These are phyloP conservation scores for Dermolepida albohirtum DNA, from an alignment of 2,888 invertebrate species.

Conservation along the genomic window DNA sequence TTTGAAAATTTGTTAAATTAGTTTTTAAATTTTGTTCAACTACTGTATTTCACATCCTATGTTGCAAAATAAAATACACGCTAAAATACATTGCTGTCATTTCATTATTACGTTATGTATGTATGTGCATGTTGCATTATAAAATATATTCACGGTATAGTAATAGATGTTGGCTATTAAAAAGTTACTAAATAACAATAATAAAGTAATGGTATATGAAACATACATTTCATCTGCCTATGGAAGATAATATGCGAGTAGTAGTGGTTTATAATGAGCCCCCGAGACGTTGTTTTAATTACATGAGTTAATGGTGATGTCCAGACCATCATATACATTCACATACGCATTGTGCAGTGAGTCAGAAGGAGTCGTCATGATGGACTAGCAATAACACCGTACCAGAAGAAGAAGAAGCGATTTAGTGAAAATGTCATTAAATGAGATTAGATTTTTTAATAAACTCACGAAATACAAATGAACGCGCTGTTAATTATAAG, in stretches of 20 bases:
- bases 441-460: constrained; percentile 37
- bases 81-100: too few species aligned
- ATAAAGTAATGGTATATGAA: background rate
- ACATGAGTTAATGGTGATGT: constrained; percentile 28
- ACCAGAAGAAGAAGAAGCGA: constrained; percentile 4
- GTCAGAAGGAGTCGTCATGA: background rate
- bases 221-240: background rate
- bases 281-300: constrained; percentile 23
- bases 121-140: too few species aligned
- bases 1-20: too few species aligned
- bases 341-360: constrained; percentile 10
- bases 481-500: constrained; percentile 47
- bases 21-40: too few species aligned
- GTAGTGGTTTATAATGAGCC: constrained; percentile 18
- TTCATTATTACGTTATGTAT: too few species aligned
- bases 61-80: too few species aligned
- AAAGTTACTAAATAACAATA: too few species aligned
- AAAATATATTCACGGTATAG: too few species aligned
- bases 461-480: constrained; percentile 35
- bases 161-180: too few species aligned
- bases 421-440: constrained; percentile 39
- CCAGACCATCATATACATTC: constrained; percentile 3
- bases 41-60: too few species aligned
- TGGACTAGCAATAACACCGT: background rate
- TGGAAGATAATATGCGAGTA: background rate